These are phyloP conservation scores for Ptychadena robeensis DNA, from an alignment of 2,797 vertebrate species.

Conservation along the genomic window DNA sequence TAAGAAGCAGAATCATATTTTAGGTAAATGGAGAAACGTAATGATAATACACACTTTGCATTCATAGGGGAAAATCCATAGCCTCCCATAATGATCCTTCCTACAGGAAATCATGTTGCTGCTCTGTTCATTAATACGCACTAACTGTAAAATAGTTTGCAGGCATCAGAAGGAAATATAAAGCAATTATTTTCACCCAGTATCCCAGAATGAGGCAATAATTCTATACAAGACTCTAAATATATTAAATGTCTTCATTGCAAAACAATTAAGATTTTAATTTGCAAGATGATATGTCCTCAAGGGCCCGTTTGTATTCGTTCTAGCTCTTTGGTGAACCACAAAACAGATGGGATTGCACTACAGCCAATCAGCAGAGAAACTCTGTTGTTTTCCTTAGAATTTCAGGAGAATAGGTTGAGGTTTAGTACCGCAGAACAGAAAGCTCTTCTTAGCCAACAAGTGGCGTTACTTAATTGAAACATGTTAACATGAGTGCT, in stretches of 20 bases:
- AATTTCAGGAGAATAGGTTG: conserved; percentile 16
- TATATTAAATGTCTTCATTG: conserved; percentile 61
- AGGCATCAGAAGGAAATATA: conserved; percentile 38
- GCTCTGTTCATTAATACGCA: conserved; percentile 13
- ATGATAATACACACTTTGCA: not conserved
- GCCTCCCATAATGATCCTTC: not conserved
- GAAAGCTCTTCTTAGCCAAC: conserved; percentile 13
- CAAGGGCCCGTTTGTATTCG: conserved; percentile 57
- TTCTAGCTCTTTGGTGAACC: conserved; percentile 45
- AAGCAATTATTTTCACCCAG: conserved; percentile 44
- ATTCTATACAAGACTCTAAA: conserved; percentile 55
- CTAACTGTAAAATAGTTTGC: conserved; percentile 25
- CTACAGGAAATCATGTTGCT: not conserved
- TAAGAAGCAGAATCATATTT: too few species aligned
- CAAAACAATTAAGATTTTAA: conserved; percentile 63
- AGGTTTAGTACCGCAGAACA: conserved; percentile 18
- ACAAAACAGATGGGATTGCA: conserved; percentile 58
- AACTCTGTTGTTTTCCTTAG: conserved; percentile 19
- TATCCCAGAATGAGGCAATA: conserved; percentile 41
- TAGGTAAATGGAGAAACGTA: not conserved
- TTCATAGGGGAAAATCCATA: not conserved
- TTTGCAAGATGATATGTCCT: conserved; percentile 61
- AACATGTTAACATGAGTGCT: conserved; percentile 13
- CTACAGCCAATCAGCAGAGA: conserved; percentile 33
- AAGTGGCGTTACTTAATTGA: conserved; percentile 25